Percentiles rank a stretch among this genome's conserved stretches.
phyloP scores from a whole-genome alignment of 2,888 invertebrate species.

The Cryptocephalus primarius region DNA sequence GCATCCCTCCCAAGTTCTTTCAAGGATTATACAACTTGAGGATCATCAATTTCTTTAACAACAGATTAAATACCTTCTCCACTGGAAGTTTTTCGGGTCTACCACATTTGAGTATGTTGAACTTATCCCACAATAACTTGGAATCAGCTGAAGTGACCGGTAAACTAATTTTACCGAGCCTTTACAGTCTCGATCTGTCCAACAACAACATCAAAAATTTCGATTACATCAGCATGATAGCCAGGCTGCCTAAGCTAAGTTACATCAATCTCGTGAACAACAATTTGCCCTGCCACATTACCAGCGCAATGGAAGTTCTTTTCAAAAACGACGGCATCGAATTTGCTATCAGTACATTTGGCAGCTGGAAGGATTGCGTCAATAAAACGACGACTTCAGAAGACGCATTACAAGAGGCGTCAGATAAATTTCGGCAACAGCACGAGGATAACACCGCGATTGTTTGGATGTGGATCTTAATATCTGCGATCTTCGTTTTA shows the following conservation, averaged over 20 bases:
- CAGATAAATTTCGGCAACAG: slow-evolving; percentile 2
- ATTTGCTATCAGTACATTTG: slow-evolving; percentile 3
- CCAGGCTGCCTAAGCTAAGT: slow-evolving; percentile 23
- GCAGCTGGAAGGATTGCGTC: slow-evolving; percentile 2
- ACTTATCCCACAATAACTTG: slow-evolving; percentile 25
- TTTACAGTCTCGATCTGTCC: slow-evolving; percentile 28
- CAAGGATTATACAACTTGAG: slow-evolving; percentile 22
- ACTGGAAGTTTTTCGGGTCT: slow-evolving; percentile 26
- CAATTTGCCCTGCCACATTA: slow-evolving; percentile 24
- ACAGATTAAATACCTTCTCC: slow-evolving; percentile 24
- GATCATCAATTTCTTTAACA: slow-evolving; percentile 25
- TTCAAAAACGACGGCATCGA: slow-evolving; percentile 21
- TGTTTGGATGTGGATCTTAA: slow-evolving; percentile 15
- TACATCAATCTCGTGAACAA: slow-evolving; percentile 24
- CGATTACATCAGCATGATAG: slow-evolving; percentile 25
- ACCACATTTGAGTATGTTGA: slow-evolving; percentile 25
- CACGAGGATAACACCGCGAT: slow-evolving; percentile 5
- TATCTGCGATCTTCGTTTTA: slow-evolving; percentile 17
- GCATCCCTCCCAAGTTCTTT: slow-evolving; percentile 23
- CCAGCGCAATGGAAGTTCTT: slow-evolving; percentile 23
- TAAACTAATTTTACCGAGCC: slow-evolving; percentile 21
- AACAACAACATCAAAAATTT: slow-evolving; percentile 25
- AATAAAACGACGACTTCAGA: slow-evolving; percentile 1
- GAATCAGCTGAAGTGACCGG: slow-evolving; percentile 22
- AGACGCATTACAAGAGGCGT: slow-evolving; percentile 3